Evolutionary conservation across 1,140 invertebrate species (phyloP).

Genomic region (Cheumatopsyche charites): DNA sequence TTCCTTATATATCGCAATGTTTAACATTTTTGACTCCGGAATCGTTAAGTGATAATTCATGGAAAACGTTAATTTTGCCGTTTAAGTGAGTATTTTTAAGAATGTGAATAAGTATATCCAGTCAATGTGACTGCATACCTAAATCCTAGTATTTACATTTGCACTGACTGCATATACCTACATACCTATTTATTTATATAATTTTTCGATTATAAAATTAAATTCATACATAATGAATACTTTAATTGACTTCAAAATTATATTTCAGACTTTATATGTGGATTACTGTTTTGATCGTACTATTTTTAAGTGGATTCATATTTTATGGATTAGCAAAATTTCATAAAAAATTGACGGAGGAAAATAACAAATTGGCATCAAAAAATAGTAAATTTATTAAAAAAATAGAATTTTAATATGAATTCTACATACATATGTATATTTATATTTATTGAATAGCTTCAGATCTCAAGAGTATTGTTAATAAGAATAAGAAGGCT

Average conservation of each 20-base stretch:
- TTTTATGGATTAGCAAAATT: conserved; percentile 64
- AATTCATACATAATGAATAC: not conserved
- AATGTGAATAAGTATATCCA: no score
- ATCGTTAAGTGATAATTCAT: conserved; percentile 77
- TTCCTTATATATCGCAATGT: conserved; percentile 80
- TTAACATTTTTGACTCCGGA: conserved; percentile 83
- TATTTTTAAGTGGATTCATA: conserved; percentile 64
- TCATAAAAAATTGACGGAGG: conserved; percentile 51
- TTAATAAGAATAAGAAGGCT: conserved; percentile 49
- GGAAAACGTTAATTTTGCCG: conserved; percentile 80
- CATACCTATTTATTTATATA: no score
- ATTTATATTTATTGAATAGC: not conserved
- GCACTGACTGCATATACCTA: no score
- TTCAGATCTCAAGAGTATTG: not conserved
- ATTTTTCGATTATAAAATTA: no score
- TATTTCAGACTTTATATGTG: conserved; percentile 65
- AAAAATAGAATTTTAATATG: not conserved
- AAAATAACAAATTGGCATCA: conserved; percentile 3
- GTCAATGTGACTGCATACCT: no score
- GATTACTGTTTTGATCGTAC: conserved; percentile 65
- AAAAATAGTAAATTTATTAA: not conserved
- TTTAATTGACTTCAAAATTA: conserved; percentile 12
- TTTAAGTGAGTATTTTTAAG: conserved; percentile 71
- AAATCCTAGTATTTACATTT: no score
- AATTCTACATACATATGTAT: not conserved